Evolutionary conservation across 2,113 vertebrate genomes (phyloP).

Genomic region (Ciconia maguari): DNA sequence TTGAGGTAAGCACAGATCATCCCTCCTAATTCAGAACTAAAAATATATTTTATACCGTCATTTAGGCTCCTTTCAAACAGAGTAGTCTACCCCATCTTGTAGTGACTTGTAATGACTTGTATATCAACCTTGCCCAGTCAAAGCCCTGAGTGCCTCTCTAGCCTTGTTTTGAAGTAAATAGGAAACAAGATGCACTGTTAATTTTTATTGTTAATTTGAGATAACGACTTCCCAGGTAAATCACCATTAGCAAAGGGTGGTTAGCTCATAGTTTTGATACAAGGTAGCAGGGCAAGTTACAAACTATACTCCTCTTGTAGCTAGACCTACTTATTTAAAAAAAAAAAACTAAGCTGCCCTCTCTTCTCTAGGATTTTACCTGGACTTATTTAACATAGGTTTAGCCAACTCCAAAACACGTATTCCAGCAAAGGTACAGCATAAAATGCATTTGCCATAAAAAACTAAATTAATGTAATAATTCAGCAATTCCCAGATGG

Average conservation of each 20-base stretch:
- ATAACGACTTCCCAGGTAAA: neutral
- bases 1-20: neutral
- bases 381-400: neutral
- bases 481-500: neutral
- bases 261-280: neutral
- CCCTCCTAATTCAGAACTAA: neutral
- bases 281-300: neutral
- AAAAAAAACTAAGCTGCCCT: neutral
- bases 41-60: neutral
- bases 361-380: neutral
- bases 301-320: neutral
- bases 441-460: neutral
- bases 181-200: neutral
- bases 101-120: neutral
- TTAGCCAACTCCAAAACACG: neutral
- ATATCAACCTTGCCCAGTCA: neutral
- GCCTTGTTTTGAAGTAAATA: neutral
- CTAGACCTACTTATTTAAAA: neutral
- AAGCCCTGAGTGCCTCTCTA: neutral
- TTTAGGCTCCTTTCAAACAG: neutral
- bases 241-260: neutral
- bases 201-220: neutral
- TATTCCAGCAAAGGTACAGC: neutral
- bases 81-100: neutral
- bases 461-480: neutral